Conservation (phyloP, 2,113 vertebrate species). For the Bettongia penicillata region DNA sequence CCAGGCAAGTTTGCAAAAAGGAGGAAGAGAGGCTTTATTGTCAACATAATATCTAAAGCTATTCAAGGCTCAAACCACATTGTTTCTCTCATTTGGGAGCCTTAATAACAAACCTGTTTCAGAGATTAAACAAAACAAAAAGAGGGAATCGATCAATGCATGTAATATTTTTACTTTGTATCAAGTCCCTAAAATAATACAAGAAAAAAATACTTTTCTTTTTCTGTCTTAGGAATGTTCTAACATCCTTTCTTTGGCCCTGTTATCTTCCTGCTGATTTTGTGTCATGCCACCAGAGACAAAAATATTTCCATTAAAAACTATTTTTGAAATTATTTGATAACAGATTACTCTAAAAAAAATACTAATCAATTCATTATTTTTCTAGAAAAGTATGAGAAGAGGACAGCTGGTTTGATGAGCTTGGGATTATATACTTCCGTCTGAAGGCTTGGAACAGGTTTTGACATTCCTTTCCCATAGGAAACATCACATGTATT, state of each 20-base stretch:
- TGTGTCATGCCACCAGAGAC: conserved; percentile 7
- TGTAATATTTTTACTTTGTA: neutral
- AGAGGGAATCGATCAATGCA: neutral
- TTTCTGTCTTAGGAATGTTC: neutral
- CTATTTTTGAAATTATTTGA: conserved; percentile 57
- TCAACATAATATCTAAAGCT: neutral
- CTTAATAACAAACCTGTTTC: conserved; percentile 12
- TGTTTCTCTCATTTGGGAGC: neutral
- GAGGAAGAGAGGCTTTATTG: neutral
- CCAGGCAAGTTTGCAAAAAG: neutral
- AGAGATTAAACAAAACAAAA: conserved; percentile 24
- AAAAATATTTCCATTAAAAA: conserved; percentile 44
- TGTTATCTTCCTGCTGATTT: neutral
- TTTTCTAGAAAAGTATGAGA: conserved; percentile 33
- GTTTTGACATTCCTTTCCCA: conserved; percentile 77
- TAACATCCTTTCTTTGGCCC: conserved; percentile 20
- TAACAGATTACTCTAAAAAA: conserved; percentile 51
- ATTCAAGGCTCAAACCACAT: neutral
- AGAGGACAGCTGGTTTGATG: conserved; percentile 11
- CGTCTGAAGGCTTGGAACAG: conserved; percentile 55
- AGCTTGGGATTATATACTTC: conserved; percentile 28
- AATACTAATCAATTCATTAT: conserved; percentile 27
- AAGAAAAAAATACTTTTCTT: neutral
- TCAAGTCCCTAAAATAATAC: neutral
- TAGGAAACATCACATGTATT: conserved; percentile 73